Percentiles rank a stretch among this genome's conserved stretches.
phyloP scores from a whole-genome alignment of 53 echinoderm and acorn worm species.

The Temnopleurus reevesii region DNA sequence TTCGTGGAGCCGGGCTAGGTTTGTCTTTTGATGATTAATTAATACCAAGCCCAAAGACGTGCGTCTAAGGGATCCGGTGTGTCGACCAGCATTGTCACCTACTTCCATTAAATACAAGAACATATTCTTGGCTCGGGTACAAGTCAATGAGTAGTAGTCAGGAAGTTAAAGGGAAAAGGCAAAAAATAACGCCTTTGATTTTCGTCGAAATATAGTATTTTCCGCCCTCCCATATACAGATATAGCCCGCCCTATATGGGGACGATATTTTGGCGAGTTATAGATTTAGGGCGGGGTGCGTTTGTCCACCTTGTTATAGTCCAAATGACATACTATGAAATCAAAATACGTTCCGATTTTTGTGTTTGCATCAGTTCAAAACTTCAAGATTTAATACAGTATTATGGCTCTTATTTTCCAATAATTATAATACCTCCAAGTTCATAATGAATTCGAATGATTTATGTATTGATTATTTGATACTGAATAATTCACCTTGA shows the following conservation, averaged over 20 bases:
- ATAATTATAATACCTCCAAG: too few relatives aligned
- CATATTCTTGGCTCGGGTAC: conserved; percentile 42
- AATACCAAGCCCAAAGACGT: conserved; percentile 24
- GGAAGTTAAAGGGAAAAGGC: not conserved
- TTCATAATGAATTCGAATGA: too few relatives aligned
- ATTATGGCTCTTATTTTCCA: too few relatives aligned
- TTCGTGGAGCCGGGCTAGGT: conserved; percentile 9
- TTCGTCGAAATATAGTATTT: not conserved
- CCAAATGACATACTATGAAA: too few relatives aligned
- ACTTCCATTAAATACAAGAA: conserved; percentile 49
- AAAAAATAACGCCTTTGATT: not conserved
- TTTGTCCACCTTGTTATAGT: not conserved
- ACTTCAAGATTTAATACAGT: too few relatives aligned
- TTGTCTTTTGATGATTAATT: conserved; percentile 28
- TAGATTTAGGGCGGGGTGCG: not conserved
- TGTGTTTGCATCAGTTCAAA: too few relatives aligned
- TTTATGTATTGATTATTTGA: too few relatives aligned
- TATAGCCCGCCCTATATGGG: not conserved
- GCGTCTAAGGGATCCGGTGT: conserved; percentile 12
- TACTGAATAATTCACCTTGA: too few relatives aligned
- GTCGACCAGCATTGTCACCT: conserved; percentile 12
- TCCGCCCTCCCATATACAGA: not conserved
- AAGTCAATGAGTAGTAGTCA: conserved; percentile 8
- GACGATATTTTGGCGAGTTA: too few relatives aligned
- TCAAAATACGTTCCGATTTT: too few relatives aligned